A percentile compares a stretch with the other conserved stretches of the same genome.
These are phyloP conservation scores for Gallinago solitaria DNA, from an alignment of 2,797 vertebrate species.

Conservation along the genomic window DNA sequence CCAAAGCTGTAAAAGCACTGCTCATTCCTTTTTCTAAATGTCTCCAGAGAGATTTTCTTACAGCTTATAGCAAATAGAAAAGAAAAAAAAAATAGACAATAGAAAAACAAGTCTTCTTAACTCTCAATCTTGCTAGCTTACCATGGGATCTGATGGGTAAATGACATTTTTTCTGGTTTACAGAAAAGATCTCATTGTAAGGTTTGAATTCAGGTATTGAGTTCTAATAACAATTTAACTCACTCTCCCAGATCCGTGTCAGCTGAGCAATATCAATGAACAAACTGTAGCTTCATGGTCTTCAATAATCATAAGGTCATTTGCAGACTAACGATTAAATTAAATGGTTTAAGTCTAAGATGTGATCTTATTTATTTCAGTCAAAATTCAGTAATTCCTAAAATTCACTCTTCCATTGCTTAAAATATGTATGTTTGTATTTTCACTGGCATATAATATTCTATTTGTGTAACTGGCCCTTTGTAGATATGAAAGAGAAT, in stretches of 20 bases:
- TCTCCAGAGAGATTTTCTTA: not conserved
- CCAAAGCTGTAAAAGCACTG: not conserved
- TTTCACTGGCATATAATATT: not conserved
- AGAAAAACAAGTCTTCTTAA: not conserved
- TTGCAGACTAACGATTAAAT: not conserved
- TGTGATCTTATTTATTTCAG: not conserved
- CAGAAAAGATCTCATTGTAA: not conserved
- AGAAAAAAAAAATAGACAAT: not conserved
- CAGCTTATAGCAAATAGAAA: not conserved
- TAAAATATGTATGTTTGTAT: not conserved
- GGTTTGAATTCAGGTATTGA: not conserved
- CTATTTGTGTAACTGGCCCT: not conserved
- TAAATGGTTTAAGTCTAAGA: not conserved
- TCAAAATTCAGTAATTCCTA: not conserved
- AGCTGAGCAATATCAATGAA: not conserved
- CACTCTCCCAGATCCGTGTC: not conserved
- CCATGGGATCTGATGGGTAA: not conserved
- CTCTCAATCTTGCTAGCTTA: not conserved
- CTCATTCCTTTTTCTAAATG: not conserved
- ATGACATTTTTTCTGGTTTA: not conserved
- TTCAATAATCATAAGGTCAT: not conserved
- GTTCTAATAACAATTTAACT: not conserved
- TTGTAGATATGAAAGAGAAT: not conserved
- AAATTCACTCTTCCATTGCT: not conserved
- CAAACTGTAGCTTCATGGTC: not conserved